Evolutionary conservation across 2,113 vertebrate genomes (phyloP), one percentile per base, ranked within the genome.

Genomic region (Tupaia tana): DNA sequence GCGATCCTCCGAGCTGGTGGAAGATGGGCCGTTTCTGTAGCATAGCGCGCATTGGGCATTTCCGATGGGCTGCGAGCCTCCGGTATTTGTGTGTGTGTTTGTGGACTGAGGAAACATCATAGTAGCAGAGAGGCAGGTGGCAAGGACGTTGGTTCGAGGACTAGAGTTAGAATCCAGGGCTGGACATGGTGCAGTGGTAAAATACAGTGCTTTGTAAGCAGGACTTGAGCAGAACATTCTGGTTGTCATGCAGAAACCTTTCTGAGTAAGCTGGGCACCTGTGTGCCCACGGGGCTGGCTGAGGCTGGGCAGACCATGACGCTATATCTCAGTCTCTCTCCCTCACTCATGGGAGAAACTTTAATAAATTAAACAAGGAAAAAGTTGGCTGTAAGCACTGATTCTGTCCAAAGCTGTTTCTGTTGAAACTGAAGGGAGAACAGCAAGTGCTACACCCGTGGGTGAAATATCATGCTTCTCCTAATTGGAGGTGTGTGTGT

Each of bases 11-110:
- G 29, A 64, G 4, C 12, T 66, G 3, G 56, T n/a, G 1, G 27
- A 15, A 25, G 25, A 34, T 29, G 43, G 2, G 7, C 4, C 24
- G 11, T 20, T 81, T 12, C 63, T 64, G 22, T 29, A 14, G 34
- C 19, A 16, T 2, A 4, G 0, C 11, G 31, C 67, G 1, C 10
- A 2, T 6, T 15, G 12, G 56, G 8, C 9, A 22, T 27, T 83
- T 74, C 43, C 18, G 31, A 0, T 63, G 31, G 29, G 18, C 14
- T n/a, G 52, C 31, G 25, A 74, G 22, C 4, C 34, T 34, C 52
- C 16, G 9, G 4, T 27, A 2, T 64, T 22, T 78, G n/a, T 25
- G 13, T 15, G 6, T 81, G 6, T 83, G 29, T 67, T 29, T 71
- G 16, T 0, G 19, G 64, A 18, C 6, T 43, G 13, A 81, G 31